Conservation (phyloP, 2,797 vertebrate species). For the Miichthys miiuy region DNA sequence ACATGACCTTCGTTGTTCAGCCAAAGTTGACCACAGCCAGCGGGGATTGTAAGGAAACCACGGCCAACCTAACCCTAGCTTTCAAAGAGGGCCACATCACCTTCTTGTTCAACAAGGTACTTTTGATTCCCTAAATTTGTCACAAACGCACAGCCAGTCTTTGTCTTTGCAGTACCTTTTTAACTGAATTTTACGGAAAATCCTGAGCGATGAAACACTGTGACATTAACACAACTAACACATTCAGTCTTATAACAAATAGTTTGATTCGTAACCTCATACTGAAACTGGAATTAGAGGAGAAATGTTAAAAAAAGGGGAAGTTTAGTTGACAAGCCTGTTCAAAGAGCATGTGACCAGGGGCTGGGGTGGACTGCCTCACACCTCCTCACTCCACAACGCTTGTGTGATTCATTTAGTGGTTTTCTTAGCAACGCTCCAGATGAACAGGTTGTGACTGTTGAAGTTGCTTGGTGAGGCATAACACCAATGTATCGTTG, state of each 20-base stretch:
- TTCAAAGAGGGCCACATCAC: conserved; percentile 71
- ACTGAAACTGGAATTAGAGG: conserved; percentile 43
- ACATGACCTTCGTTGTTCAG: conserved; percentile 74
- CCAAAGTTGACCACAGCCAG: accelerated
- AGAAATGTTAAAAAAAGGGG: conserved; percentile 43
- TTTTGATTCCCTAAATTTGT: not conserved
- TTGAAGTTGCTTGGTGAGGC: not conserved
- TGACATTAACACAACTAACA: not conserved
- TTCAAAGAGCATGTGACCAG: conserved; percentile 43
- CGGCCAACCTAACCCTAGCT: conserved; percentile 27
- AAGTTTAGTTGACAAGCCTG: conserved; percentile 56
- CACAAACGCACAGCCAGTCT: not conserved
- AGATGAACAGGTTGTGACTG: not conserved
- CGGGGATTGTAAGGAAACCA: conserved; percentile 37
- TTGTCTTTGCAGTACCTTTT: not conserved
- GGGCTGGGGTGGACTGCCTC: not conserved
- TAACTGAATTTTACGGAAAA: not conserved
- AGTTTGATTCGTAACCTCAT: conserved; percentile 10
- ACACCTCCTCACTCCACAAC: not conserved
- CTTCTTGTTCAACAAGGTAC: conserved; percentile 80
- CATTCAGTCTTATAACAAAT: not conserved
- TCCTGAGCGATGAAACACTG: not conserved
- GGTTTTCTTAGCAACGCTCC: not conserved
- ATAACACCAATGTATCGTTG: not conserved
- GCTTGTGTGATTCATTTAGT: conserved; percentile 19